A percentile compares a stretch with the other conserved stretches of the same genome.
phyloP scores from a whole-genome alignment of 2,113 vertebrate genomes.

The Microcebus lehilahytsara region DNA sequence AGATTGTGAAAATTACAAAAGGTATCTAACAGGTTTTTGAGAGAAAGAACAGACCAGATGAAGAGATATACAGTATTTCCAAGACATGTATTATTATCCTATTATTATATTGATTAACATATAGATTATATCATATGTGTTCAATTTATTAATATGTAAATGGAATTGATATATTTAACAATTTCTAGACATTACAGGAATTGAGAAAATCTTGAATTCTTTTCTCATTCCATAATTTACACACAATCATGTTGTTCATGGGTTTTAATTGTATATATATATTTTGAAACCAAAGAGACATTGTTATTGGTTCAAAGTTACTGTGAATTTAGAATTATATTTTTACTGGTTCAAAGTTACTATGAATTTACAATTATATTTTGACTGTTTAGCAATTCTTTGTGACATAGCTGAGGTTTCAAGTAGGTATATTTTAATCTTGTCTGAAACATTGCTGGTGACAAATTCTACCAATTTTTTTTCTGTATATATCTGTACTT shows the following conservation, averaged over 20 bases:
- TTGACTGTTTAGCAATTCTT: too few relatives aligned
- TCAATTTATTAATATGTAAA: not conserved
- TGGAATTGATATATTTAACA: not conserved
- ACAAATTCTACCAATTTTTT: not conserved
- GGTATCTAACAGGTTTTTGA: not conserved
- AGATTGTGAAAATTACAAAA: not conserved
- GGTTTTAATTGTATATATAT: not conserved
- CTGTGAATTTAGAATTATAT: not conserved
- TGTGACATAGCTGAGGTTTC: not conserved
- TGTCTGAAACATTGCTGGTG: not conserved
- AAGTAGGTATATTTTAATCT: not conserved
- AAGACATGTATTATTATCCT: not conserved
- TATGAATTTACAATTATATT: too few relatives aligned
- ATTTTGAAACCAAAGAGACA: not conserved
- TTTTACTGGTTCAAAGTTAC: not conserved
- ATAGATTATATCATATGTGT: not conserved
- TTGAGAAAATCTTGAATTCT: not conserved
- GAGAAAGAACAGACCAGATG: not conserved
- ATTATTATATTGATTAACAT: not conserved
- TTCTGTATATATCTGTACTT: not conserved
- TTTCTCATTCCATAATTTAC: not conserved
- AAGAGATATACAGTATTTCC: not conserved
- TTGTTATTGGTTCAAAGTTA: not conserved
- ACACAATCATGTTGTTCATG: not conserved
- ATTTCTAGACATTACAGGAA: not conserved